Evolutionary conservation across 1,140 invertebrate genomes (phyloP).

Genomic region (Bombus impatiens): DNA sequence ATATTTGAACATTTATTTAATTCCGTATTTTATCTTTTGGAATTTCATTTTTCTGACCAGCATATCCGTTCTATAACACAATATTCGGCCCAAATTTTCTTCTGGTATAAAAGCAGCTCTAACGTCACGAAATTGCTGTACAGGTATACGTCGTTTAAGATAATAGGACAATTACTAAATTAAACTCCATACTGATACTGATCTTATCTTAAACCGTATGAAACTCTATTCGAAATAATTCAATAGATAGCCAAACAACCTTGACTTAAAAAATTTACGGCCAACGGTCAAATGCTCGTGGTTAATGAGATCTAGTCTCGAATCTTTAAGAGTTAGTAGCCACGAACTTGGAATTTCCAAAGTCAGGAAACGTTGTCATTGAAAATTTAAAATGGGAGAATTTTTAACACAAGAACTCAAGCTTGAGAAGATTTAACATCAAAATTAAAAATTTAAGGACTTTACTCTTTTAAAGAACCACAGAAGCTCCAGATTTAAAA

Average conservation of each 20-base stretch:
- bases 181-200: too few relatives aligned
- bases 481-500: neutral
- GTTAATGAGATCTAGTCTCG: too few relatives aligned
- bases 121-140: neutral
- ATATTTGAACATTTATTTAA: too few relatives aligned
- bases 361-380: neutral
- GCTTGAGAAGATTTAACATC: neutral
- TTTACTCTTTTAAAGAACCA: too few relatives aligned
- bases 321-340: too few relatives aligned
- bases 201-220: too few relatives aligned
- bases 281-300: too few relatives aligned
- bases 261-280: neutral
- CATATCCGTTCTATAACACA: too few relatives aligned
- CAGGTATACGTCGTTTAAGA: too few relatives aligned
- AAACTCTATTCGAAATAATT: neutral
- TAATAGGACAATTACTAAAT: too few relatives aligned
- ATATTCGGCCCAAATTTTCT: neutral
- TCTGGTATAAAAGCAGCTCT: neutral
- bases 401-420: neutral
- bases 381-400: neutral
- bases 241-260: neutral
- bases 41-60: too few relatives aligned
- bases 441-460: neutral
- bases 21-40: too few relatives aligned
- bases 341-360: neutral